phyloP scores from a whole-genome alignment of 2,113 vertebrate species.

The Halichoeres trimaculatus region DNA sequence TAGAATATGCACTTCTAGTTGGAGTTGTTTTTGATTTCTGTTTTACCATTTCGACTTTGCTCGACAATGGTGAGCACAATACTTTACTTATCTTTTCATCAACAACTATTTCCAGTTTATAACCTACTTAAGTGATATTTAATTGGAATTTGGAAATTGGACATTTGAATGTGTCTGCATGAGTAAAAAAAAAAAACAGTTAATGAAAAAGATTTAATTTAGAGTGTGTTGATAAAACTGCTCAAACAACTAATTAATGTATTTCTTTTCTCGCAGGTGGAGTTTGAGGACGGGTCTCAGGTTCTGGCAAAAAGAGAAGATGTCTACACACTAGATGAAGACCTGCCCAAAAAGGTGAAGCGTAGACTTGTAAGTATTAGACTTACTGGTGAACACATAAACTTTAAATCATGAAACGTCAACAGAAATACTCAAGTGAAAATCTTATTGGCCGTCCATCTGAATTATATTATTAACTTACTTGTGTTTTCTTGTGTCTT shows the following conservation, averaged over 20 bases:
- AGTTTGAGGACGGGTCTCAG: slow-evolving; percentile 98
- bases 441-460: not conserved
- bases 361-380: slow-evolving; percentile 93
- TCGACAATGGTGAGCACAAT: not conserved
- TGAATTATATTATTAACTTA: not conserved
- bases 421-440: not conserved
- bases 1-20: not conserved
- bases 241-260: not conserved
- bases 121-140: not conserved
- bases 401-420: not conserved
- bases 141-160: not conserved
- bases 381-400: slow-evolving; percentile 24
- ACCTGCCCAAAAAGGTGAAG: slow-evolving; percentile 97
- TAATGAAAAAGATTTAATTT: not conserved
- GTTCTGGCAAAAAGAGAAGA: slow-evolving; percentile 94
- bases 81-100: not conserved
- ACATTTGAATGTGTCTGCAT: not conserved
- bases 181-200: not conserved
- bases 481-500: not conserved
- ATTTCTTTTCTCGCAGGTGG: slow-evolving; percentile 83
- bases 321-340: slow-evolving; percentile 94
- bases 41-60: no score
- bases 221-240: no score
- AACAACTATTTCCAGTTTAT: no score
- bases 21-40: not conserved